Conservation (phyloP, 2,888 invertebrate genomes). For the Drosophila parthenogenetica region DNA sequence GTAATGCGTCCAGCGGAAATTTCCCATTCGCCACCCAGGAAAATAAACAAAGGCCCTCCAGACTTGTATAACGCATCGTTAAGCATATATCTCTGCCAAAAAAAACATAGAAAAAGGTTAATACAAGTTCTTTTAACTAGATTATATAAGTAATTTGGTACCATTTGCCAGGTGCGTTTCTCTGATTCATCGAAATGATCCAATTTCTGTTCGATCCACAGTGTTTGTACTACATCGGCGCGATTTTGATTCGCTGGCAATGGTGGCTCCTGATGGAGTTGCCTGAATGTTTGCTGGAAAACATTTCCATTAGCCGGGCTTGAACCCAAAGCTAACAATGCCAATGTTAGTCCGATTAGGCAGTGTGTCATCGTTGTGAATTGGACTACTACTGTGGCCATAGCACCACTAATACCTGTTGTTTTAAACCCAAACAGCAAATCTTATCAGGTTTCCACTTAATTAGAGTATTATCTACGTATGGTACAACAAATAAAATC, state of each 20-base stretch:
- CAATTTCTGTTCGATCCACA: constrained; percentile 86
- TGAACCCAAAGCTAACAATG: constrained; percentile 32
- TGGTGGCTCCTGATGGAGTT: constrained; percentile 85
- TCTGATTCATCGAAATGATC: constrained; percentile 87
- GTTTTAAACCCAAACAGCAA: constrained; percentile 13
- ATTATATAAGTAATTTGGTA: constrained; percentile 43
- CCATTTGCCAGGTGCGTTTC: constrained; percentile 86
- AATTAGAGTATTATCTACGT: constrained; percentile 49
- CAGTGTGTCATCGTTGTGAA: constrained; percentile 50
- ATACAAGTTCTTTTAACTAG: not conserved
- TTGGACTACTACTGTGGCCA: constrained; percentile 42
- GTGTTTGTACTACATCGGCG: constrained; percentile 72
- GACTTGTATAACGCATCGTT: constrained; percentile 85
- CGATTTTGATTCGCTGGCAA: constrained; percentile 63
- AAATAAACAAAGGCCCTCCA: constrained; percentile 88
- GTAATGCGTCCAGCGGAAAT: constrained; percentile 87
- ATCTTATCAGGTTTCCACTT: constrained; percentile 25
- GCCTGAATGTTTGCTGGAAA: constrained; percentile 75
- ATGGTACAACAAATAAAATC: constrained; percentile 20
- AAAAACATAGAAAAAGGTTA: not conserved
- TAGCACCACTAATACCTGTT: constrained; percentile 24
- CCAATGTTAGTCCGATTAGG: constrained; percentile 34
- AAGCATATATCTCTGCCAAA: constrained; percentile 85
- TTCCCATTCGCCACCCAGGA: constrained; percentile 90
- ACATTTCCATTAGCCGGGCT: constrained; percentile 48